Base-by-base conservation (phyloP, 2,797 vertebrate genomes). In the Pseudotriccus pelzelni region DNA sequence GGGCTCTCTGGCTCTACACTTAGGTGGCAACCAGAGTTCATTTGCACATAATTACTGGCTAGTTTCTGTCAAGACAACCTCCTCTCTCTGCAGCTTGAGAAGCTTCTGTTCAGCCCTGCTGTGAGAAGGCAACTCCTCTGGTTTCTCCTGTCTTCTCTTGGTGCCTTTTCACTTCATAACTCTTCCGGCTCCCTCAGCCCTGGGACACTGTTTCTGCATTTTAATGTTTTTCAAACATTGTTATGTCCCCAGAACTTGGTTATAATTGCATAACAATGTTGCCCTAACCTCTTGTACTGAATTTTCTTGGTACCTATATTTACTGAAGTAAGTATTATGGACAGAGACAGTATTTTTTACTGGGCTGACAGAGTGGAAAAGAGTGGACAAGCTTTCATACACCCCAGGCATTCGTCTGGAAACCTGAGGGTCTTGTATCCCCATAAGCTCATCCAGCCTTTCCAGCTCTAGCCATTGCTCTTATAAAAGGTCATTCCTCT, bases 171-270 rank as follows among this genome's bases (percentile, higher is more conserved):
- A 28, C 7, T 73, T 25, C 8, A 1, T 39, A 50, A 75, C 8
- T 25, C 17, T 30, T 59, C 47, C 0, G 0, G 8, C 27, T 73
- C 7, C n/a, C 13, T 4, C 2, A 49, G 37, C 14, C 22, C 30
- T 12, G 8, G 22, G 78, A 73, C 19, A 16, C 14, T 62, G 20
- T 17, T 60, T 1, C 0, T 46, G 27, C 46, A 63, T 83, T 83
- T 85, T 66, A 74, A 25, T 25, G 6, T 39, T 59, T 84, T 76
- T 34, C 46, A 66, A 63, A 84, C 7, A 27, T 12, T 52, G 15
- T 20, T 66, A 18, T 78, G 3, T 12, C 10, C 22, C 39, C 9
- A 55, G 34, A 81, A 59, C 34, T 59, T 66, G 10, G 37, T 34
- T 5, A 1, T 41, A 80, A 69, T 73, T 69, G 18, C 9, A 34